phyloP scores from a whole-genome alignment of 2,888 invertebrate species.

The Cistogaster globosa region DNA sequence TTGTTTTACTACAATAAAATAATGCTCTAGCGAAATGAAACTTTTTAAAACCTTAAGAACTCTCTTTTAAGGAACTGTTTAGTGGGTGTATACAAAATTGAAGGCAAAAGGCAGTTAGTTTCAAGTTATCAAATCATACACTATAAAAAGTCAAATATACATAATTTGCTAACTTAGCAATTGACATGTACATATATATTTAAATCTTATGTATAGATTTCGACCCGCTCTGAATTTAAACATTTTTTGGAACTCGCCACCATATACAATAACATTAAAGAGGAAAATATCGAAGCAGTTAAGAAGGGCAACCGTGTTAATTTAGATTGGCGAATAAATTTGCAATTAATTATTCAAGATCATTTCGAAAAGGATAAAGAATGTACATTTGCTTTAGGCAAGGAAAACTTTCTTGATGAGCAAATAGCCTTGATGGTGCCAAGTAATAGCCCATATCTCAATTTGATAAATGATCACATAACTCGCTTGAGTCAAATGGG shows the following conservation, averaged over 20 bases:
- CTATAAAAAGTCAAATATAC: too few relatives aligned
- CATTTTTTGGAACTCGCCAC: slow-evolving; percentile 85
- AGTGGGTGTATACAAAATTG: too few relatives aligned
- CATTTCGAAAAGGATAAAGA: slow-evolving; percentile 87
- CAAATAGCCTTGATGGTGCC: slow-evolving; percentile 90
- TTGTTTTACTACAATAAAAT: too few relatives aligned
- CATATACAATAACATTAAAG: slow-evolving; percentile 83
- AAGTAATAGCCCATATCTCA: slow-evolving; percentile 89
- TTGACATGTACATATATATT: too few relatives aligned
- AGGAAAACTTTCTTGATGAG: slow-evolving; percentile 91
- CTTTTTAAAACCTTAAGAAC: too few relatives aligned
- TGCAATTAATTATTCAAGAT: slow-evolving; percentile 88
- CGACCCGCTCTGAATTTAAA: slow-evolving; percentile 78
- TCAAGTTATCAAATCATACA: too few relatives aligned
- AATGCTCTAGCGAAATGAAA: too few relatives aligned
- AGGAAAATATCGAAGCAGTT: slow-evolving; percentile 85
- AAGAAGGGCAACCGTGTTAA: slow-evolving; percentile 88
- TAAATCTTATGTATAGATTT: slow-evolving; percentile 71
- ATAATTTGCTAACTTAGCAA: too few relatives aligned
- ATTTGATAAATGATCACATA: slow-evolving; percentile 90
- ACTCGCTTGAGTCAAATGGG: slow-evolving; percentile 92
- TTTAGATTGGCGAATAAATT: slow-evolving; percentile 91
- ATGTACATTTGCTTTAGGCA: slow-evolving; percentile 90
- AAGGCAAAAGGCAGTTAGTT: too few relatives aligned
- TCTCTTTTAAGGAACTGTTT: too few relatives aligned